Conservation (phyloP, 2,888 invertebrate genomes). For the Zelleria hepariella region DNA sequence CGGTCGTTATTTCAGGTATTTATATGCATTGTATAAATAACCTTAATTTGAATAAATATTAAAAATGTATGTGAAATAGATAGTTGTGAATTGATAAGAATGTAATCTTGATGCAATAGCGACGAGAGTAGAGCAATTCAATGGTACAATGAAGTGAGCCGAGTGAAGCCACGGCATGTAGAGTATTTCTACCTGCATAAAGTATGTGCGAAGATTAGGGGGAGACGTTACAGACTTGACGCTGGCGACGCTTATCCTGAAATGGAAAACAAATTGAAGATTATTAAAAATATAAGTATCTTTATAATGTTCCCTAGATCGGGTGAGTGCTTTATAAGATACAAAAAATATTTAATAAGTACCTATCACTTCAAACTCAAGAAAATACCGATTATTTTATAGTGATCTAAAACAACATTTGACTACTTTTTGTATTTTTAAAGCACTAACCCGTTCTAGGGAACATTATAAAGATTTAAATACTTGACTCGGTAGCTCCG, state of each 20-base stretch:
- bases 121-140: background rate
- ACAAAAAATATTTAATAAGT: too few relatives aligned
- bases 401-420: too few relatives aligned
- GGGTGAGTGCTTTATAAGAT: too few relatives aligned
- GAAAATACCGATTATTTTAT: too few relatives aligned
- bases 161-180: background rate
- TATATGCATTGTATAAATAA: background rate
- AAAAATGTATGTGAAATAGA: background rate
- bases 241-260: background rate
- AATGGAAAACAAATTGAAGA: background rate
- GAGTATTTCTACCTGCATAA: conserved; percentile 45
- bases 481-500: too few relatives aligned
- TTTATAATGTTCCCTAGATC: background rate
- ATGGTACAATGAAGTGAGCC: background rate
- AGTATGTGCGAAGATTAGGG: conserved; percentile 22
- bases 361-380: too few relatives aligned
- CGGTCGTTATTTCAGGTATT: too few relatives aligned
- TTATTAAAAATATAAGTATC: background rate
- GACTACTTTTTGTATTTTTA: too few relatives aligned
- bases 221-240: background rate
- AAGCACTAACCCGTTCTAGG: too few relatives aligned
- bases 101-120: background rate
- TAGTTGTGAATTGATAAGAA: background rate
- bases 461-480: too few relatives aligned
- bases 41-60: background rate